Conservation (phyloP, 2,113 vertebrate species). For the Psammodynastes pulverulentus region DNA sequence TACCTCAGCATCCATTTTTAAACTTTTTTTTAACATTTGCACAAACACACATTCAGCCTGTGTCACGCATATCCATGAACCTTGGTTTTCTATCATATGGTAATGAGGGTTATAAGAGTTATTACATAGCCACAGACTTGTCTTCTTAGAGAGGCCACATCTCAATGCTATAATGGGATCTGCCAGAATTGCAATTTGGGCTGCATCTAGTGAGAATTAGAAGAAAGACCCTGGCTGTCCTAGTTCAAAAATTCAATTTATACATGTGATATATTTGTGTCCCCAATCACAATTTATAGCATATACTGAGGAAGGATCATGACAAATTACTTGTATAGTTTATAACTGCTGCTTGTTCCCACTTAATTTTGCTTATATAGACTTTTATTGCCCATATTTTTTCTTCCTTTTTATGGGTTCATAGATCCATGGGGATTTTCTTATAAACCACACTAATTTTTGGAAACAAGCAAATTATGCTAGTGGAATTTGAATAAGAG, state of each 20-base stretch:
- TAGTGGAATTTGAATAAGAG: slow-evolving; percentile 19
- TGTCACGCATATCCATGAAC: neutral
- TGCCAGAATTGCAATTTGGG: neutral
- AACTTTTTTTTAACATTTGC: neutral
- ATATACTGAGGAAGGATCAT: neutral
- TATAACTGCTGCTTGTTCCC: neutral
- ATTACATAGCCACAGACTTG: neutral
- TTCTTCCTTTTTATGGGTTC: neutral
- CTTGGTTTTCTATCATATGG: neutral
- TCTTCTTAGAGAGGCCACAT: neutral
- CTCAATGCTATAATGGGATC: neutral
- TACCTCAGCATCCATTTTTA: neutral
- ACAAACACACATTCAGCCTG: neutral
- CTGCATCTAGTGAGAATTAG: neutral
- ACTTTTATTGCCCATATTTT: neutral
- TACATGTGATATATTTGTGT: neutral
- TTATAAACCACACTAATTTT: slow-evolving; percentile 1
- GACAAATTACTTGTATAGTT: slow-evolving; percentile 6
- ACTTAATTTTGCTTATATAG: slow-evolving; percentile 1
- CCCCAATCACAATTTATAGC: neutral
- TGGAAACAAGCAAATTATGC: slow-evolving; percentile 32
- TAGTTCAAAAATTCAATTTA: slow-evolving; percentile 2
- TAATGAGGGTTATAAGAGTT: neutral
- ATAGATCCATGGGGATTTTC: neutral
- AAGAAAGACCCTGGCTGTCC: neutral